Evolutionary conservation across 2,113 vertebrate genomes (phyloP), one percentile per base, ranked within the genome.

Genomic region (Apus apus): DNA sequence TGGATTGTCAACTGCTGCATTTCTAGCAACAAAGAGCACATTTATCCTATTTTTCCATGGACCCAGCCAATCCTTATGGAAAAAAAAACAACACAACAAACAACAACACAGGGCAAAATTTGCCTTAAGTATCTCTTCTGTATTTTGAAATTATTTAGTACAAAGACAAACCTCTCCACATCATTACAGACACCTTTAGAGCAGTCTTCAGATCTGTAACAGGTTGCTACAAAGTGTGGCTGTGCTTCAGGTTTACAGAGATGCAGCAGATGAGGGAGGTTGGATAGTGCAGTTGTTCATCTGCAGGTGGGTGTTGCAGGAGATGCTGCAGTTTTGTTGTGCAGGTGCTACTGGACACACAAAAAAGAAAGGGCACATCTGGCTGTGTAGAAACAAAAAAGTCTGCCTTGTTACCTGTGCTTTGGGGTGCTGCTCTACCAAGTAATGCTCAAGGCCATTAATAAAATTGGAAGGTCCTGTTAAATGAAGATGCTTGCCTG

Each of bases 201-300:
- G n/a, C 11, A 53, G 46, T 43, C 50, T 43, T 51, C 57, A 61
- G 32, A 7, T 17, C 34, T 30, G 48, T 56, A 57, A 26, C 20
- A 16, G 29, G 32, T 8, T 74, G 67, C 60, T 71, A 26, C 62
- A 54, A 57, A 51, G 13, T 54, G 17, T 34, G 34, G 27, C 29
- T 48, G 20, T 23, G 64, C 50, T 27, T 38, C 25, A 9, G 56
- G 29, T 58, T 75, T 38, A 27, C 48, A 46, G 62, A 51, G 61
- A 56, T 40, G 48, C 32, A 57, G 43, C 16, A 58, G 64, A 34
- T 22, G n/a, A 43, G 46, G 54, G 22, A 5, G 5, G 1, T 8
- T 38, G 26, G 14, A 4, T 14, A 5, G 0, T 1, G 25, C 34
- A 11, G 34, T 19, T 30, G 30, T 26, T 62, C 26, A 1, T 9